Evolutionary conservation across 2,888 invertebrate species (phyloP).

Genomic region (Limulus polyphemus): DNA sequence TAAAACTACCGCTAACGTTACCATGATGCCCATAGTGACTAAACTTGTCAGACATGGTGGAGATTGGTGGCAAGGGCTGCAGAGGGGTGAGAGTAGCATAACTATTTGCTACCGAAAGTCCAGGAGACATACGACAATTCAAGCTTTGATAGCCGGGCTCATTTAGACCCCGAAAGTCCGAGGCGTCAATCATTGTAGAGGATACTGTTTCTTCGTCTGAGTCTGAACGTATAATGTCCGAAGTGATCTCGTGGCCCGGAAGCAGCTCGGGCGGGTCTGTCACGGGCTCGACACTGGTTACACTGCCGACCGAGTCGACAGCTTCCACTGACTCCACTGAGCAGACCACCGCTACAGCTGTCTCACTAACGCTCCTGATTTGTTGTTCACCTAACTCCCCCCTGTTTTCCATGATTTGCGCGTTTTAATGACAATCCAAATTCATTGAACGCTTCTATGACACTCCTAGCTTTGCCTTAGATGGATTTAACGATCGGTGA

Average conservation of each 20-base stretch:
- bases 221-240: conserved; percentile 7
- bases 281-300: conserved; percentile 8
- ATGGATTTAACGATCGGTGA: conserved; percentile 12
- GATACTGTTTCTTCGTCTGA: neutral
- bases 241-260: conserved; percentile 14
- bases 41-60: conserved; percentile 95
- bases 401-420: conserved; percentile 39
- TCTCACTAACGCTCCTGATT: conserved; percentile 29
- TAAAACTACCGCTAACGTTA: conserved; percentile 50
- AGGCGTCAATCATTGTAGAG: conserved; percentile 52
- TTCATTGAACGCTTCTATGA: conserved; percentile 12
- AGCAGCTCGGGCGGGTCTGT: conserved; percentile 27
- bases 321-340: conserved; percentile 5
- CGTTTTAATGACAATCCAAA: conserved; percentile 29
- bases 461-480: conserved; percentile 11
- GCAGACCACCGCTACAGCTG: neutral
- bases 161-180: conserved; percentile 57
- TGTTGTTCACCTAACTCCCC: conserved; percentile 37
- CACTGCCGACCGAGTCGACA: conserved; percentile 9
- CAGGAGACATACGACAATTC: conserved; percentile 77
- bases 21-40: conserved; percentile 43
- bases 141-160: conserved; percentile 87
- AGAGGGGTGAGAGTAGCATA: conserved; percentile 93
- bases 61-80: conserved; percentile 91
- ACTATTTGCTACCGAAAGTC: conserved; percentile 32